Conservation (phyloP, 2,797 vertebrate species). For the Urophycis tenuis region DNA sequence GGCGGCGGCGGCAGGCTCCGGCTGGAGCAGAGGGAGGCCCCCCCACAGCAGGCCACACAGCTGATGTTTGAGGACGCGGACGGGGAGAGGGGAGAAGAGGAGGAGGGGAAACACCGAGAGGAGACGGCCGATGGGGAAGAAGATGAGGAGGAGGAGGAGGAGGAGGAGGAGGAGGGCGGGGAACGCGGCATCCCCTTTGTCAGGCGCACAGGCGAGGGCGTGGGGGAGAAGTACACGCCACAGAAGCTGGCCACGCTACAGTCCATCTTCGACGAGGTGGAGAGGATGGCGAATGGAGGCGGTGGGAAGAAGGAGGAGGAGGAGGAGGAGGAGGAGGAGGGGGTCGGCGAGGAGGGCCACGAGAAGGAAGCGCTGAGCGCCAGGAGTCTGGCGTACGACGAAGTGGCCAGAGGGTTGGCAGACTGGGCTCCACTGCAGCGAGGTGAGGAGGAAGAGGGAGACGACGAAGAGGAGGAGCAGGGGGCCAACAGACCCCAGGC, state of each 20-base stretch:
- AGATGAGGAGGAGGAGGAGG: conserved; percentile 31
- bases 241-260: conserved; percentile 91
- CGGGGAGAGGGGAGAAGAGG: conserved; percentile 48
- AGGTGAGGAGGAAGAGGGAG: conserved; percentile 73
- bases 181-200: conserved; percentile 67
- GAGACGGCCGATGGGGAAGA: conserved; percentile 52
- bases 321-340: conserved; percentile 64
- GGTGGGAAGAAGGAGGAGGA: conserved; percentile 66
- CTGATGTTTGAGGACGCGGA: conserved; percentile 71
- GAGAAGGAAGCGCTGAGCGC: conserved; percentile 72
- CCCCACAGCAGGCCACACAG: conserved; percentile 65
- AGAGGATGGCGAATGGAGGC: conserved; percentile 75
- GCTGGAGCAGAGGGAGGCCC: conserved; percentile 46
- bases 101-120: conserved; percentile 30
- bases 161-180: conserved; percentile 23
- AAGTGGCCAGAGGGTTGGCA: conserved; percentile 74
- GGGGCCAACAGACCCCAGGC: conserved; percentile 71
- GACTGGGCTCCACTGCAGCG: conserved; percentile 80
- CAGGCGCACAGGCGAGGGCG: conserved; percentile 91
- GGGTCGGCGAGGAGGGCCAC: conserved; percentile 73
- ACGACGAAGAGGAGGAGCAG: conserved; percentile 76
- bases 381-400: conserved; percentile 80
- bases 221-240: conserved; percentile 91
- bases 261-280: conserved; percentile 90
- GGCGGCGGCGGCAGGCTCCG: not conserved